Base-by-base conservation (phyloP, 1,140 invertebrate genomes). In the Hesperophylax magnus region DNA sequence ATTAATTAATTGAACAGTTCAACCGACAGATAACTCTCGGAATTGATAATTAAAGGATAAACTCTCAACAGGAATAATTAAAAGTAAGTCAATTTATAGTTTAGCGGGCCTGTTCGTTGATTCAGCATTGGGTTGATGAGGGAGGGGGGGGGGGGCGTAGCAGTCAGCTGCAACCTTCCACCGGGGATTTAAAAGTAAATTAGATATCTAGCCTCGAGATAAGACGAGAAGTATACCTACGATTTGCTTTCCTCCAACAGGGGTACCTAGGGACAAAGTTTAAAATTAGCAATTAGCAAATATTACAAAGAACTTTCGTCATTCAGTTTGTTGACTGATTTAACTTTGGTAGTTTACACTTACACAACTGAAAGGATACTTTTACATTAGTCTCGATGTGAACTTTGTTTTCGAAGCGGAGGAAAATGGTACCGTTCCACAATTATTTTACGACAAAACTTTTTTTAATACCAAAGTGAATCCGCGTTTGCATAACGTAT, bases 181-280 rank as follows among this genome's bases (percentile, higher is more conserved):
- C 56, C 71, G 39, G 81, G 74, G 69, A 75, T 77, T 82, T 75
- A 80, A 80, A 82, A 82, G 65, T 82, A 80, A 82, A 82, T 80
- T 82, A 80, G 78, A 80, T 47, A 69, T 47, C 54, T 54, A 20
- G 22, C 20, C 58, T 18, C 39, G 39, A 20, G 22, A 71, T n/a
- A 52, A 53, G 17, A 71, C 34, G 20, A 71, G 22, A 47, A 47
- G 22, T 20, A 52, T 18, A 39, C 3, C 17, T n/a, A 69, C n/a
- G 65, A 47, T 69, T 69, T 39, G 61, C 22, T 17, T 65, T 27
- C 61, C 20, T 7, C 61, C 61, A 65, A 34, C 7, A n/a, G 63
- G 24, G 31, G 27, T 67, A 8, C 39, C 39, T 14, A 47, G 34
- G 9, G n/a, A 71, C 22, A 31, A 27, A 71, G n/a, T 47, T 71